A percentile compares a stretch with the other conserved stretches of the same genome.
Conservation (phyloP, 2,888 invertebrate genomes). For the Cecidostiba fungosa region DNA sequence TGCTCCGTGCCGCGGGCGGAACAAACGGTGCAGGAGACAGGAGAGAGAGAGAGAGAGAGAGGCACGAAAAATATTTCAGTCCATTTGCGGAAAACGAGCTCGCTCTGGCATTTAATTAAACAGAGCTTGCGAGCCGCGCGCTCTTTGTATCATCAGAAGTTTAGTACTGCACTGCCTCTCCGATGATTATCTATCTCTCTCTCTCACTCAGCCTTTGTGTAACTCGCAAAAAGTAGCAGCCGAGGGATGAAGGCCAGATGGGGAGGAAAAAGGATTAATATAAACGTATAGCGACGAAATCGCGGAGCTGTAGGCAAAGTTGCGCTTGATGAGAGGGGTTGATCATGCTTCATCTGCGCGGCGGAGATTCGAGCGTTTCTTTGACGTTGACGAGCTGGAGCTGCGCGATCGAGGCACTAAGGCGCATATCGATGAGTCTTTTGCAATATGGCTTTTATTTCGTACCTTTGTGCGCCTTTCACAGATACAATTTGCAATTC, state of each 20-base stretch:
- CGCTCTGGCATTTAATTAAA: slow-evolving; percentile 61
- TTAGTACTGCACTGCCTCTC: not conserved
- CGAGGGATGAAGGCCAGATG: not conserved
- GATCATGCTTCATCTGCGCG: too few relatives aligned
- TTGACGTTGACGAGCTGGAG: not conserved
- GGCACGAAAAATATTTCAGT: slow-evolving; percentile 54
- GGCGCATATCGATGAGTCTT: too few relatives aligned
- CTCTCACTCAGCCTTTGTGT: not conserved
- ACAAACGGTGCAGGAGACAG: slow-evolving; percentile 13
- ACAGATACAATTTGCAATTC: too few relatives aligned
- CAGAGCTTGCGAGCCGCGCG: slow-evolving; percentile 54
- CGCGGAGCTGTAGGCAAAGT: not conserved
- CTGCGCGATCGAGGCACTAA: too few relatives aligned
- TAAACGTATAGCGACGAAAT: not conserved
- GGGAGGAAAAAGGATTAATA: slow-evolving; percentile 42
- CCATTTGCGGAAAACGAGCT: slow-evolving; percentile 40
- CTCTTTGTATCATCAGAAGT: slow-evolving; percentile 55
- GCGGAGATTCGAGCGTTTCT: not conserved
- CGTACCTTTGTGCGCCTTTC: too few relatives aligned
- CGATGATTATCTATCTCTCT: slow-evolving; percentile 30
- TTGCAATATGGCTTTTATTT: too few relatives aligned
- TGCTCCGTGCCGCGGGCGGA: not conserved
- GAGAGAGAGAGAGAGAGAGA: not conserved
- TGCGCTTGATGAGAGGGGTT: not conserved
- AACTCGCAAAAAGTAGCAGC: not conserved